Percentiles rank a stretch among this genome's conserved stretches.
These are phyloP conservation scores for Vulpes lagopus DNA, from an alignment of 2,113 vertebrate species.

Conservation along the genomic window DNA sequence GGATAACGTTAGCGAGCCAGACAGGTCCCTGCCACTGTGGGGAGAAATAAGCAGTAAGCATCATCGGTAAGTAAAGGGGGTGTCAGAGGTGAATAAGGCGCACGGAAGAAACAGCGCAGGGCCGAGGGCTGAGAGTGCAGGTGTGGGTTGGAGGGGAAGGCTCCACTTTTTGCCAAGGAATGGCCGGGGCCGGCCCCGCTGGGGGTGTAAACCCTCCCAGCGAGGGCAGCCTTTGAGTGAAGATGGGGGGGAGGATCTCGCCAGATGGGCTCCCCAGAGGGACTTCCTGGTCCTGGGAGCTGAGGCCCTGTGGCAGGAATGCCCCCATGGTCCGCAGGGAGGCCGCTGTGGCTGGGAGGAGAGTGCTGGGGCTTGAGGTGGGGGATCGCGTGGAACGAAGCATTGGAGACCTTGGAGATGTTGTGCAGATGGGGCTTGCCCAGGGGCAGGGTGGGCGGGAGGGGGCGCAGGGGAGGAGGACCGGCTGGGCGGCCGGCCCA, in stretches of 20 bases:
- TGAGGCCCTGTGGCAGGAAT: not conserved
- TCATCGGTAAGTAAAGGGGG: not conserved
- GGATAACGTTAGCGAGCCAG: not conserved
- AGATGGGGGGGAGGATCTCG: not conserved
- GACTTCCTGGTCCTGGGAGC: not conserved
- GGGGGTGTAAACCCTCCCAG: not conserved
- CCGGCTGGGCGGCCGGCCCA: not conserved
- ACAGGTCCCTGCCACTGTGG: not conserved
- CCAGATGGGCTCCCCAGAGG: too few species aligned
- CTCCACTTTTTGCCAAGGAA: conserved; percentile 1
- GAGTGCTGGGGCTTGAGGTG: not conserved
- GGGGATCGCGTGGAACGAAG: not conserved
- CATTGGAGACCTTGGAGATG: not conserved
- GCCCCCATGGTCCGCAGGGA: not conserved
- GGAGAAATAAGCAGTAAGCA: not conserved
- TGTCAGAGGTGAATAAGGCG: not conserved
- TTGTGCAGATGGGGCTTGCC: not conserved
- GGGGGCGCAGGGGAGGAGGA: not conserved
- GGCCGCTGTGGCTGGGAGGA: not conserved
- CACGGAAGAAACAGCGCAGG: not conserved
- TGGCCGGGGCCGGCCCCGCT: not conserved
- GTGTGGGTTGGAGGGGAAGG: not conserved
- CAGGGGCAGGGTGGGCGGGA: not conserved
- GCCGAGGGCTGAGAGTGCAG: not conserved
- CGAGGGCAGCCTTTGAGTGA: not conserved